Base-by-base conservation (phyloP, 2,113 vertebrate species). In the Microtus ochrogaster region DNA sequence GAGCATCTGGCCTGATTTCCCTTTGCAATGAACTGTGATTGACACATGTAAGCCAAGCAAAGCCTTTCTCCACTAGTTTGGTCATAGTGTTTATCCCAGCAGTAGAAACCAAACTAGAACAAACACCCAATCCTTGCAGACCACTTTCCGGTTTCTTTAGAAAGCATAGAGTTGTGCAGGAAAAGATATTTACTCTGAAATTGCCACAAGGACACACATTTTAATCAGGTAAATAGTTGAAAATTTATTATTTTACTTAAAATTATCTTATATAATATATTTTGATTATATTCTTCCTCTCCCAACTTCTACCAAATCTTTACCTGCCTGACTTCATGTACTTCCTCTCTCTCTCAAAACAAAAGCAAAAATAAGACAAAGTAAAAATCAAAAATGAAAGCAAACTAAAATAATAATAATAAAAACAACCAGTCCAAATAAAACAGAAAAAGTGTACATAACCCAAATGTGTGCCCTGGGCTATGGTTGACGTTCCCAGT, bases 101-200 rank as follows among this genome's bases (percentile, higher is more conserved):
- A 83, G 8, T 28, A 28, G n/a, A 63, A 41, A 41, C 7, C n/a
- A 63, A 83, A 83, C 55, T 26, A 63, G 55, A 83, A 63, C 12
- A 16, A 83, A 39, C 13, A 28, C 28, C 16, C 70, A 72, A 72
- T 66, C 13, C 14, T 84, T 90, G 8, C 17, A 66, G 3, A 21
- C 19, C 49, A 41, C 44, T 93, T 96, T 86, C 63, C 28, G 22
- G 86, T 96, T 39, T 58, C 26, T 66, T 94, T 30, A 47, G 68
- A 41, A 94, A 91, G 36, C 22, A 55, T 1, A 77, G 58, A 11
- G 19, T 52, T 9, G 26, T n/a, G 10, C 10, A 61, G 11, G 6
- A 65, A 55, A 82, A 77, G 1, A 1, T 1, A 39, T 65, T 44
- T 2, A 16, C 72, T 77, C 86, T 68, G 1, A 4, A 72, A 41